Conservation (phyloP, 2,113 vertebrate species). For the Saguinus midas region DNA sequence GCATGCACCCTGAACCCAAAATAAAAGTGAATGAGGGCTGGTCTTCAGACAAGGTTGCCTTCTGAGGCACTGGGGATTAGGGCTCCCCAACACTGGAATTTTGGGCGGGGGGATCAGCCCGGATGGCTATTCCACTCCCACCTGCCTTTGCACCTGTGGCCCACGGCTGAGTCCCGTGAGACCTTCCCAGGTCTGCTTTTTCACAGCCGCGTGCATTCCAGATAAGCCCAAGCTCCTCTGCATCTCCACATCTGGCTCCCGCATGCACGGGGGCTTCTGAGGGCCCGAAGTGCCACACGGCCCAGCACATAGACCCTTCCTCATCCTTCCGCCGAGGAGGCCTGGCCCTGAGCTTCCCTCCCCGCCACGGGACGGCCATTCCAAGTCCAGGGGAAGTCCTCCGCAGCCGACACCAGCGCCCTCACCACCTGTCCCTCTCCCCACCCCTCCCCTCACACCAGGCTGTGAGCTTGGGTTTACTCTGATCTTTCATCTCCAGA, state of each 20-base stretch:
- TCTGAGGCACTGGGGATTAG: neutral
- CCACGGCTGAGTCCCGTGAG: fast-evolving
- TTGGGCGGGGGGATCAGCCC: fast-evolving
- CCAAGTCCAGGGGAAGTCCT: too few species aligned
- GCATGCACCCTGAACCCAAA: too few species aligned
- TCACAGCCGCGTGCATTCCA: neutral
- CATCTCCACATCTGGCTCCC: too few species aligned
- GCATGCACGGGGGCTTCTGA: neutral
- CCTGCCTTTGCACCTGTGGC: neutral
- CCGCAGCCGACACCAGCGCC: too few species aligned
- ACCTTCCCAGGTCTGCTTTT: too few species aligned
- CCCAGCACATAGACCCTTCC: neutral
- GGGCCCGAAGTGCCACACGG: neutral
- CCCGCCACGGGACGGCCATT: neutral
- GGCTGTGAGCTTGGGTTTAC: neutral
- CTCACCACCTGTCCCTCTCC: too few species aligned
- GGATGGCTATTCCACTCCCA: neutral
- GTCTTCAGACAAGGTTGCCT: neutral
- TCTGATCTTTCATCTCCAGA: neutral
- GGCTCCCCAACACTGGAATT: neutral
- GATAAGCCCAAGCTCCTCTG: too few species aligned
- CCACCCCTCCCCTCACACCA: too few species aligned
- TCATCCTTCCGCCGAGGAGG: neutral
- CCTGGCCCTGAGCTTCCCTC: too few species aligned
- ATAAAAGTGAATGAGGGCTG: too few species aligned